Conservation (phyloP, 2,797 vertebrate species). For the Graptemys geographica region DNA sequence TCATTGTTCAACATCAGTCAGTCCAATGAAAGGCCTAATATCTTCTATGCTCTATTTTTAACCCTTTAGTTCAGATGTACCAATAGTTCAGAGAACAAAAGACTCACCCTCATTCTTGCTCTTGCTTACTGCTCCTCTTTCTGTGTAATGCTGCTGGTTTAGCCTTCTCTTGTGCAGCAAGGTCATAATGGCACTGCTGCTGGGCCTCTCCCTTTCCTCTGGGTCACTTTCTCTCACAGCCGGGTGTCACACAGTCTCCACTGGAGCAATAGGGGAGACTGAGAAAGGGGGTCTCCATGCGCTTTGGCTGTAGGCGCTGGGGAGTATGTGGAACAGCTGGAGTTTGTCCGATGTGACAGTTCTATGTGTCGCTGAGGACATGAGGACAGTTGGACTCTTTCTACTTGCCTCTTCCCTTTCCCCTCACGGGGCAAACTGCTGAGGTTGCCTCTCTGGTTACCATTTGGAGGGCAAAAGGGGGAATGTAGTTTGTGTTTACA, state of each 20-base stretch:
- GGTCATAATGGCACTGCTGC: not conserved
- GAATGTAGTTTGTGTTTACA: slow-evolving; percentile 32
- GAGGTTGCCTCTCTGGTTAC: slow-evolving; percentile 40
- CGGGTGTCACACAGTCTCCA: not conserved
- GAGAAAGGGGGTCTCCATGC: not conserved
- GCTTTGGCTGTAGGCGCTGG: not conserved
- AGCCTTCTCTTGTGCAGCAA: not conserved
- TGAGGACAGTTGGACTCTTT: not conserved
- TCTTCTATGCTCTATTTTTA: not conserved
- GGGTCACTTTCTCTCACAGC: not conserved
- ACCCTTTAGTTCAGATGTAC: not conserved
- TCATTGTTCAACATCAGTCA: not conserved
- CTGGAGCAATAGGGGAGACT: not conserved
- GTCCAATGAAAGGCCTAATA: not conserved
- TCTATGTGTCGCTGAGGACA: not conserved
- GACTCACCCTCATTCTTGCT: not conserved
- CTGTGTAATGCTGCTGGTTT: not conserved
- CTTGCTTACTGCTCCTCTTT: not conserved
- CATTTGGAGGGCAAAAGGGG: slow-evolving; percentile 39
- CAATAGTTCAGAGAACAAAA: not conserved
- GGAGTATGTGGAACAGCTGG: not conserved
- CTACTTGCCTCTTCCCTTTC: not conserved
- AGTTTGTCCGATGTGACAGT: not conserved
- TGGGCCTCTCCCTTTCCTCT: not conserved
- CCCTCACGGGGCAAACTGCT: not conserved